Evolutionary conservation across 2,113 vertebrate genomes (phyloP).

Genomic region (Atherinomorus stipes): DNA sequence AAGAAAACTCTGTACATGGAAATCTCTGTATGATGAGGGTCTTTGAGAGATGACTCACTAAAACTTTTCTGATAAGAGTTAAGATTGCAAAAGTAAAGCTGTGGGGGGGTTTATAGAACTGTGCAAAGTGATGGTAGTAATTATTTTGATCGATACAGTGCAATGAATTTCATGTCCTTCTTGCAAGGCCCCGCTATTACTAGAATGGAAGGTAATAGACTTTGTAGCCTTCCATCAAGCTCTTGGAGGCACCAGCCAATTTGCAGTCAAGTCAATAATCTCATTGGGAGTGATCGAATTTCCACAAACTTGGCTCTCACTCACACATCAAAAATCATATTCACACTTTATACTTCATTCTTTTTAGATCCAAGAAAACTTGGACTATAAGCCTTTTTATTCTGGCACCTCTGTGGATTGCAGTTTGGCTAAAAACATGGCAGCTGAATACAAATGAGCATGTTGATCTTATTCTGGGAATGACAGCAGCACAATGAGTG

Average conservation of each 20-base stretch:
- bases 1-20: neutral
- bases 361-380: conserved; percentile 5
- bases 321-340: conserved; percentile 5
- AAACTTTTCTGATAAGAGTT: conserved; percentile 42
- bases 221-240: conserved; percentile 38
- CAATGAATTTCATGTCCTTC: conserved; percentile 45
- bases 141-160: conserved; percentile 65
- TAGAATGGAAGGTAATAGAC: conserved; percentile 57
- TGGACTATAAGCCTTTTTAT: neutral
- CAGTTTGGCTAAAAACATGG: conserved; percentile 17
- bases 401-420: conserved; percentile 18
- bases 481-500: conserved; percentile 47
- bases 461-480: conserved; percentile 29
- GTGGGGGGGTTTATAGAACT: conserved; percentile 25
- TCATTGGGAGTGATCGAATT: conserved; percentile 42
- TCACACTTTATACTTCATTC: conserved; percentile 6
- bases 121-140: conserved; percentile 37
- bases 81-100: conserved; percentile 32
- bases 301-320: conserved; percentile 14
- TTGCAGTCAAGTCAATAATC: conserved; percentile 63
- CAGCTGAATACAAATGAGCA: conserved; percentile 46
- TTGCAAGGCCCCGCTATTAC: conserved; percentile 43
- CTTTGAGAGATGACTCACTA: conserved; percentile 22
- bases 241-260: conserved; percentile 49
- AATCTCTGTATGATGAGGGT: conserved; percentile 29